These are phyloP conservation scores for Hyposoter dolosus DNA, from an alignment of 2,888 invertebrate species.

Conservation along the genomic window DNA sequence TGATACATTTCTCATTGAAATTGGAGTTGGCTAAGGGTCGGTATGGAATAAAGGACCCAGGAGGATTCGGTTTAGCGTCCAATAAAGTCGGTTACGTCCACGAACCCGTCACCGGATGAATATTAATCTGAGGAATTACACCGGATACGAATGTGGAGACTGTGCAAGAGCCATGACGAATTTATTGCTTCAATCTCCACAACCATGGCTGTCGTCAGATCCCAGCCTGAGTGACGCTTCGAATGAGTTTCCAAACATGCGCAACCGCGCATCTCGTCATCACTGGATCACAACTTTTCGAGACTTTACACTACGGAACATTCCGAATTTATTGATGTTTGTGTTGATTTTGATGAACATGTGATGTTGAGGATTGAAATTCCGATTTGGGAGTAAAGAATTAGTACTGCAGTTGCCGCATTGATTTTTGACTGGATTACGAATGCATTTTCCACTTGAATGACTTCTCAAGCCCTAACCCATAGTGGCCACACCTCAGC, in stretches of 20 bases:
- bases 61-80: slow-evolving; percentile 47
- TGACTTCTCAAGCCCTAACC: no score
- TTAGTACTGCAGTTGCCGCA: not conserved
- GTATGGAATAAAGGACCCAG: slow-evolving; percentile 41
- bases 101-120: slow-evolving; percentile 64
- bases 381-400: not conserved
- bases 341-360: not conserved
- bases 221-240: slow-evolving; percentile 29
- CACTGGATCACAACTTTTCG: not conserved
- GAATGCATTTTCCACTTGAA: not conserved
- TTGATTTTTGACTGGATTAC: not conserved
- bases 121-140: slow-evolving; percentile 69
- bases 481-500: no score
- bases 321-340: not conserved
- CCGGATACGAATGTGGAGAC: slow-evolving; percentile 43
- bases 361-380: not conserved
- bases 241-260: slow-evolving; percentile 12
- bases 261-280: not conserved
- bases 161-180: slow-evolving; percentile 35
- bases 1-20: slow-evolving; percentile 1
- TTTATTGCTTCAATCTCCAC: slow-evolving; percentile 45
- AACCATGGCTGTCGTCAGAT: slow-evolving; percentile 32
- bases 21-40: slow-evolving; percentile 24
- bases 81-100: slow-evolving; percentile 67
- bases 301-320: not conserved